Evolutionary conservation across 1,140 invertebrate genomes (phyloP).

Genomic region (Chironomus tepperi): DNA sequence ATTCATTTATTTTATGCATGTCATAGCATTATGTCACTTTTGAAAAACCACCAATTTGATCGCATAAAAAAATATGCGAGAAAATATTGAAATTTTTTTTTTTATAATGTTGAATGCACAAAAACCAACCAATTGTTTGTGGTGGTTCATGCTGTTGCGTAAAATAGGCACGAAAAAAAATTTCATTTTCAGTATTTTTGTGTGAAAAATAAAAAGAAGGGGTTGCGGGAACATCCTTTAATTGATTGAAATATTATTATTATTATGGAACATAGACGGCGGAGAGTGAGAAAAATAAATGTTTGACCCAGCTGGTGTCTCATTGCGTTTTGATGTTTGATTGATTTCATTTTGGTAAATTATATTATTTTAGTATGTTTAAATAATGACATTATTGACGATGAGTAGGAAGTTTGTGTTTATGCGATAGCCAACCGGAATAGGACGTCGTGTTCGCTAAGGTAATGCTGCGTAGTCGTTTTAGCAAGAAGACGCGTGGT

Average conservation of each 20-base stretch:
- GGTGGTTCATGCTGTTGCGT: conserved; percentile 18
- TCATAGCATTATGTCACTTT: conserved; percentile 18
- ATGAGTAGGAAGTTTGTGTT: too few relatives aligned
- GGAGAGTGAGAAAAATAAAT: not conserved
- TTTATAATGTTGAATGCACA: conserved; percentile 3
- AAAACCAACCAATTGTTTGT: conserved; percentile 14
- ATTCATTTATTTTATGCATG: conserved; percentile 15
- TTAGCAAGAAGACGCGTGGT: too few relatives aligned
- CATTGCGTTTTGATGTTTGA: not conserved
- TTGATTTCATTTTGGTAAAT: conserved; percentile 10
- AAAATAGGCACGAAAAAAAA: not conserved
- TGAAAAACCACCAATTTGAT: conserved; percentile 17
- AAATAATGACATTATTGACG: too few relatives aligned
- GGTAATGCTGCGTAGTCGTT: too few relatives aligned
- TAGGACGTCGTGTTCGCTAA: too few relatives aligned
- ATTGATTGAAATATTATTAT: conserved; percentile 7
- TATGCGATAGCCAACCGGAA: too few relatives aligned
- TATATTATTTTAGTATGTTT: not conserved
- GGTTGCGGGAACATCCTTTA: conserved; percentile 5
- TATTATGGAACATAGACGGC: too few relatives aligned
- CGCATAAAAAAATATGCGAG: not conserved
- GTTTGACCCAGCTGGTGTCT: not conserved
- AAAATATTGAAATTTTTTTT: conserved; percentile 15
- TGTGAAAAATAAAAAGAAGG: not conserved
- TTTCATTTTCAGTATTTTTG: not conserved